phyloP scores from a whole-genome alignment of 2,113 vertebrate species.

The Pandion haliaetus region DNA sequence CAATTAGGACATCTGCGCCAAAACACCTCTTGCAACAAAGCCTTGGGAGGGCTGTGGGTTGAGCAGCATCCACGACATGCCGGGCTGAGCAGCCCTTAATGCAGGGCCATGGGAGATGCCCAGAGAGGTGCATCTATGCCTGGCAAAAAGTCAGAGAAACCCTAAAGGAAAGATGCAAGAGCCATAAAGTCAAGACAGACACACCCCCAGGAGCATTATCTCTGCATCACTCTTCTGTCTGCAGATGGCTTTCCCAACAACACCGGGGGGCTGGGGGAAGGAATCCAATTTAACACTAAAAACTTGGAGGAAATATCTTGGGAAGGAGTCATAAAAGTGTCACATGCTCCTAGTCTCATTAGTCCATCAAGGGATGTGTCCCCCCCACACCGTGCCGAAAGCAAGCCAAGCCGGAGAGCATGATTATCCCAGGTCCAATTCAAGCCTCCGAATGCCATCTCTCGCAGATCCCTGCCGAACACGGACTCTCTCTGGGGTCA shows the following conservation, averaged over 20 bases:
- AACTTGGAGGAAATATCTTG: slow-evolving; percentile 29
- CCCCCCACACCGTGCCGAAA: rapidly evolving
- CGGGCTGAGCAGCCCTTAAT: neutral
- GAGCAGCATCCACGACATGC: rapidly evolving
- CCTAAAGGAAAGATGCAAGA: neutral
- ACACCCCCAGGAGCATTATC: neutral
- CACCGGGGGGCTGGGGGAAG: neutral
- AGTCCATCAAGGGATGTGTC: neutral
- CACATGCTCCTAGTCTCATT: neutral
- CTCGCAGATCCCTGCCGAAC: neutral
- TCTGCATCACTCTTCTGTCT: neutral
- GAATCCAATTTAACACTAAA: slow-evolving; percentile 20
- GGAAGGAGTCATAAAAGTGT: slow-evolving; percentile 39
- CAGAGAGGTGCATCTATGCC: neutral
- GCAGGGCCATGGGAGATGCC: neutral
- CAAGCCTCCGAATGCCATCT: rapidly evolving
- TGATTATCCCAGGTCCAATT: neutral
- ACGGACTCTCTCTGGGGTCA: rapidly evolving
- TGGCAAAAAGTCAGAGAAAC: neutral
- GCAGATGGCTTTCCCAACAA: neutral
- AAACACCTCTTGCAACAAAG: slow-evolving; percentile 1
- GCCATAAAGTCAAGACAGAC: neutral
- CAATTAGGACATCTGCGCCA: slow-evolving; percentile 41
- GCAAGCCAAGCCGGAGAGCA: rapidly evolving
- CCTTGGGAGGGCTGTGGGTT: neutral